Percentiles rank a stretch among this genome's conserved stretches.
Evolutionary conservation across 2,888 invertebrate species (phyloP).

Genomic region (Ichneumoninae sp.): DNA sequence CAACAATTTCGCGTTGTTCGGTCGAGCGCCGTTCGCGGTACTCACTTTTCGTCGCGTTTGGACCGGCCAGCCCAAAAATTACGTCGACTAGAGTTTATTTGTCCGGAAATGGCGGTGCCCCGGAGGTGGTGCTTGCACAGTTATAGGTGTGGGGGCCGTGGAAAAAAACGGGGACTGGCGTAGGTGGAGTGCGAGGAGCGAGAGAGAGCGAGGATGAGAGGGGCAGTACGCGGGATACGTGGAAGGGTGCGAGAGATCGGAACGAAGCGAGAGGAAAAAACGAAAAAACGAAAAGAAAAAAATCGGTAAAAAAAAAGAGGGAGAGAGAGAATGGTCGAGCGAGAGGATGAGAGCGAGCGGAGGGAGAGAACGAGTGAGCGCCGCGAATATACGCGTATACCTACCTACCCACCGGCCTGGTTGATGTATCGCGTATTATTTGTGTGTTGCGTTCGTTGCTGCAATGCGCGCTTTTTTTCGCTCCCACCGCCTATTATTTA

Average conservation of each 20-base stretch:
- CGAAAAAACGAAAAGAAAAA: slow-evolving; percentile 53
- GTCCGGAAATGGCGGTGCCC: slow-evolving; percentile 84
- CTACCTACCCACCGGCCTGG: slow-evolving; percentile 76
- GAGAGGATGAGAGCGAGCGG: slow-evolving; percentile 61
- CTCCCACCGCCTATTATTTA: slow-evolving; percentile 85
- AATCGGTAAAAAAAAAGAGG: slow-evolving; percentile 44
- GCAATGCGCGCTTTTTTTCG: slow-evolving; percentile 84
- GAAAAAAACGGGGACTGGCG: slow-evolving; percentile 81
- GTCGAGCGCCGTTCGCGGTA: slow-evolving; percentile 75
- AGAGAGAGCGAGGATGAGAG: slow-evolving; percentile 45
- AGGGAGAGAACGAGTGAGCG: slow-evolving; percentile 73
- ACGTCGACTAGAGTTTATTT: slow-evolving; percentile 88
- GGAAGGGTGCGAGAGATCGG: slow-evolving; percentile 71
- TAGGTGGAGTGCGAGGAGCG: slow-evolving; percentile 72
- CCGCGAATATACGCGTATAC: slow-evolving; percentile 71
- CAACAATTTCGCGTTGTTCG: slow-evolving; percentile 75
- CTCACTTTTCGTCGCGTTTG: slow-evolving; percentile 82
- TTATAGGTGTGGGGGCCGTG: slow-evolving; percentile 74
- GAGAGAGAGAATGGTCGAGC: slow-evolving; percentile 38
- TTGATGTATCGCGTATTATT: slow-evolving; percentile 85
- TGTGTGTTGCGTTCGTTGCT: slow-evolving; percentile 84
- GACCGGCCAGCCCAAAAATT: slow-evolving; percentile 90
- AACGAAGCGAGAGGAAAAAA: slow-evolving; percentile 65
- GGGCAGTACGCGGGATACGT: slow-evolving; percentile 59
- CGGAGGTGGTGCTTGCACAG: slow-evolving; percentile 81